Evolutionary conservation across 2,113 vertebrate species (phyloP), one percentile per base, ranked within the genome.

Genomic region (Platycercus adscitus): DNA sequence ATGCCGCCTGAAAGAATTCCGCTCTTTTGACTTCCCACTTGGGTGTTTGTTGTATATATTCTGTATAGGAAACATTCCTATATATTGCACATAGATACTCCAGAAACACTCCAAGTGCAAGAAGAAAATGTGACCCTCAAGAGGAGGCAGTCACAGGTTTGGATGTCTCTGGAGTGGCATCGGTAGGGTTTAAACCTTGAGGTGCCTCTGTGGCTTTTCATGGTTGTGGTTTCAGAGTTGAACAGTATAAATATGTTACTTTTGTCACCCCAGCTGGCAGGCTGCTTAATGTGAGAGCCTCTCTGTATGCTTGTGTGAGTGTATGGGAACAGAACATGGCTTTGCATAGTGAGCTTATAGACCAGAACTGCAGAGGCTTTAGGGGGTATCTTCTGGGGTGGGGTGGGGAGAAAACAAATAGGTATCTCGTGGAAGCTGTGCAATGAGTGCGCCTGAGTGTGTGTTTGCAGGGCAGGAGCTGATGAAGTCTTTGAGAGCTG

Each of bases 31-130:
- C 95, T 93, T 94, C 92, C 60, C 88, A 93, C 92, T 92, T 96
- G 96, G 92, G 86, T 97, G 91, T 95, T 96, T 93, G 88, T 96
- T 97, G 83, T 92, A 86, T 97, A 81, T 95, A 11, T 81, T 78
- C 68, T 78, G 83, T 81, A 92, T 92, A 94, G 92, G 89, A 97
- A 93, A 91, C 95, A 92, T 93, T 96, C 88, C 86, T 88, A 26
- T 89, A 93, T 68, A n/a, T 75, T 91, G 60, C 50, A 81, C 55
- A 26, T 49, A 63, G 72, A 92, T 88, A 75, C 39, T 81, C 25
- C 37, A 90, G 82, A 53, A 86, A 93, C 64, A 39, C 12, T 61
- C 35, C 3, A 73, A 87, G 60, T 35, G 60, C 72, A 63, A 66
- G 80, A 82, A 80, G 79, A 83, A 55, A 71, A 86, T 6, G 55